phyloP scores from a whole-genome alignment of 2,113 vertebrate species.

The Aegotheles bennettii region DNA sequence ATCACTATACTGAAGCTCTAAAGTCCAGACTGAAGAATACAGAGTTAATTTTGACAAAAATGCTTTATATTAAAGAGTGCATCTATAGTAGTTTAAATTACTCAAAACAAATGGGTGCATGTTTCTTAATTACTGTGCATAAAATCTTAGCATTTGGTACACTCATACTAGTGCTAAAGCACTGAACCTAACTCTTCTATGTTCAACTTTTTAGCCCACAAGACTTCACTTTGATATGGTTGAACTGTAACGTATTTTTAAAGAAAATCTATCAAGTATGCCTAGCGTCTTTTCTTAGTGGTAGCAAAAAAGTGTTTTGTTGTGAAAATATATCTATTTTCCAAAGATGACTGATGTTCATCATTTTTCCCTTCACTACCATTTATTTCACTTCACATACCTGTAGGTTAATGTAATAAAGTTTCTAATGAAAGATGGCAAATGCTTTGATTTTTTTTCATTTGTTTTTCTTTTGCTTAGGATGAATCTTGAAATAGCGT shows the following conservation, averaged over 20 bases:
- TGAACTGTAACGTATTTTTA: slow-evolving; percentile 59
- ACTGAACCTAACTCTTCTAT: not conserved
- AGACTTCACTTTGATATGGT: slow-evolving; percentile 40
- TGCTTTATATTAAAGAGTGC: slow-evolving; percentile 21
- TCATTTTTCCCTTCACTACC: slow-evolving; percentile 19
- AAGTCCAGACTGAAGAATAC: slow-evolving; percentile 30
- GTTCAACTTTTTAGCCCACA: not conserved
- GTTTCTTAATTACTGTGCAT: not conserved
- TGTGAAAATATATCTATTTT: slow-evolving; percentile 63
- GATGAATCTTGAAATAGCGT: not conserved
- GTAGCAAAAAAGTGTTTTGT: slow-evolving; percentile 38
- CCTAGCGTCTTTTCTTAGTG: slow-evolving; percentile 26
- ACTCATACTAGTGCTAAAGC: not conserved
- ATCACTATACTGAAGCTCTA: not conserved
- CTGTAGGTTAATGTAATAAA: slow-evolving; percentile 69
- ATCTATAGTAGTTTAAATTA: not conserved
- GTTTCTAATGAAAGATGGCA: slow-evolving; percentile 55
- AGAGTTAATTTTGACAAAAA: slow-evolving; percentile 24
- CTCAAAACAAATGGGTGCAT: not conserved
- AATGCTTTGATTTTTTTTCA: not conserved
- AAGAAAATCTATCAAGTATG: slow-evolving; percentile 32
- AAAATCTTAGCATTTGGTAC: not conserved
- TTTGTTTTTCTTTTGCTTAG: not conserved
- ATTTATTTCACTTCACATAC: slow-evolving; percentile 45
- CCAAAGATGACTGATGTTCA: slow-evolving; percentile 61